These are phyloP conservation scores for Phalera bucephala DNA, from an alignment of 2,888 invertebrate species.

Conservation along the genomic window DNA sequence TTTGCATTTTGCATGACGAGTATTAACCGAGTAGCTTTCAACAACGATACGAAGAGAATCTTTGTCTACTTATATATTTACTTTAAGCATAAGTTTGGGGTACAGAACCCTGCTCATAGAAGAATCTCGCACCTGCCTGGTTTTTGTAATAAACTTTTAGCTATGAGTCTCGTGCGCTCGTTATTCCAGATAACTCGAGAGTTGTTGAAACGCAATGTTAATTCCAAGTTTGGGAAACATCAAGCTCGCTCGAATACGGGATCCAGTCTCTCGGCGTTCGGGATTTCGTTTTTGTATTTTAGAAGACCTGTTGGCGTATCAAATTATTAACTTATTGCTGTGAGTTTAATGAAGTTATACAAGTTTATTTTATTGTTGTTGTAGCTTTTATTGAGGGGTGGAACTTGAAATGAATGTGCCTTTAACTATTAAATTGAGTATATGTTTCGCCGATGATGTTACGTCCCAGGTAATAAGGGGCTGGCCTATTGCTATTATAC, in stretches of 20 bases:
- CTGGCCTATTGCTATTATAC: too few species aligned
- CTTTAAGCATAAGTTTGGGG: too few species aligned
- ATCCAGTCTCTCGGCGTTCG: background rate
- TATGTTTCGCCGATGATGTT: too few species aligned
- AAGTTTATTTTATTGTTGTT: too few species aligned
- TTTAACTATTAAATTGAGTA: too few species aligned
- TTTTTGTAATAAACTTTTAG: conserved; percentile 1
- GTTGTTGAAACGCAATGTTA: conserved; percentile 4
- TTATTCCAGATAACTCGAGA: conserved; percentile 2
- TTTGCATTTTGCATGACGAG: too few species aligned
- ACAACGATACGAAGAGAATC: too few species aligned
- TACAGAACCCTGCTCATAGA: background rate
- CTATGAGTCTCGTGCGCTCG: conserved; percentile 2
- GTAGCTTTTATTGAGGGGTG: too few species aligned
- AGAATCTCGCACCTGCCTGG: background rate
- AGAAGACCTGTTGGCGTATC: background rate
- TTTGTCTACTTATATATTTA: too few species aligned
- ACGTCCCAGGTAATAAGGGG: too few species aligned
- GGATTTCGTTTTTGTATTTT: background rate
- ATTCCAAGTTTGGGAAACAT: conserved; percentile 3
- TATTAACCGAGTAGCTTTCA: too few species aligned
- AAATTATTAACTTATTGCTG: background rate
- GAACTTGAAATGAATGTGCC: too few species aligned
- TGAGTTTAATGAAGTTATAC: background rate
- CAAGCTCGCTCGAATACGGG: conserved; percentile 1